Base-by-base conservation (phyloP, 2,888 invertebrate genomes). In the Drosophila atripex region DNA sequence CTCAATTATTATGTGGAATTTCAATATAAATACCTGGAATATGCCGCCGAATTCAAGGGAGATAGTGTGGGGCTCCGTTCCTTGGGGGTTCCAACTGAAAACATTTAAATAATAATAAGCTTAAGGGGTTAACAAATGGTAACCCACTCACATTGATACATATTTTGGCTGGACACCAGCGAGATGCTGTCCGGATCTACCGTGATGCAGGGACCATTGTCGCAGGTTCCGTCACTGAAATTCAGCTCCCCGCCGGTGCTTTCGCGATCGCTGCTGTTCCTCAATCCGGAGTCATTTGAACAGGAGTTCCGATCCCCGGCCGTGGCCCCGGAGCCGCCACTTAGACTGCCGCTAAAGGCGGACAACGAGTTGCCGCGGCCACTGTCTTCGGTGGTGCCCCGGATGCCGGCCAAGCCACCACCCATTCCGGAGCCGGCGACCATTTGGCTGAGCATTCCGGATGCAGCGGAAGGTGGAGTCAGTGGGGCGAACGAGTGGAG, bases 41-140 rank as follows among this genome's bases (percentile, higher is more conserved):
- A 96, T 14, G 95, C 95, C 12, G 93, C 94, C 8, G 93, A 93
- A 91, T 96, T 96, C 87, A 96, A 93, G 9, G 96, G 96, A 50
- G 96, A 96, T 77, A 96, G 90, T 23, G 96, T 96, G 0, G 96
- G 96, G 89, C 96, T 96, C 92, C 96, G 95, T 90, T 96, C 96
- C 83, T 96, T 95, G 11, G 95, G 95, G 23, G 96, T 96, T 78
- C 95, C 95, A 88, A 95, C 96, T 94, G 93, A 14, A 46, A 45
- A 2, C 6, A 0, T 2, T 8, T 11, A 1, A 11, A 3, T 50
- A 1, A 1, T 5, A 4, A 0, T 11, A 2, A 5, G 1, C 7
- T 4, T 0, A 9, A 35, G n/a, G 6, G 2, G n/a, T 14, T n/a
- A 7, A n/a, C 6, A 35, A 2, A 7, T n/a, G n/a, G 14, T n/a